phyloP scores from a whole-genome alignment of 1,140 invertebrate species.

The Drosophila melanogaster region DNA sequence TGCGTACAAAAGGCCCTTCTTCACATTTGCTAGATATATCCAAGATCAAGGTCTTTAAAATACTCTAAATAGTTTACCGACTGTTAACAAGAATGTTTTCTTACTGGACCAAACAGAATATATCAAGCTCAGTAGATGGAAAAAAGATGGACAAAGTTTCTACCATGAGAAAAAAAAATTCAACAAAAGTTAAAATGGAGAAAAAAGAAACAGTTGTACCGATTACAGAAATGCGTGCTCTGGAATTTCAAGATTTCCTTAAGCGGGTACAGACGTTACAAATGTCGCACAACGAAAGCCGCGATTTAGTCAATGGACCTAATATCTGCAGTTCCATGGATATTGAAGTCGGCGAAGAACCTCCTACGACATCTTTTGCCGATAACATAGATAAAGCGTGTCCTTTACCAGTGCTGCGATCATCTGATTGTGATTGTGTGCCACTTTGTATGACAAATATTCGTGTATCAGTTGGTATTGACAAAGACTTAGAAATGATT shows the following conservation, averaged over 20 bases:
- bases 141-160: not conserved
- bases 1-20: conserved; percentile 12
- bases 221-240: conserved; percentile 15
- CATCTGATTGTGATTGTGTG: conserved; percentile 6
- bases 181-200: not conserved
- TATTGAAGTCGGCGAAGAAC: conserved; percentile 70
- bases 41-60: conserved; percentile 61
- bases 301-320: not conserved
- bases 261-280: conserved; percentile 63
- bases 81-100: conserved; percentile 51
- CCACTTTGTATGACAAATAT: conserved; percentile 70
- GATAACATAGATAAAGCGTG: conserved; percentile 22
- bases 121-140: not conserved
- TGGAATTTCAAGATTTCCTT: conserved; percentile 71
- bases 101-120: conserved; percentile 62
- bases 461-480: conserved; percentile 86
- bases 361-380: conserved; percentile 45
- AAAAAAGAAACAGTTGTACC: conserved; percentile 3
- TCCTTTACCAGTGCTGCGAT: not conserved
- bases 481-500: conserved; percentile 87
- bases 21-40: conserved; percentile 16
- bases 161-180: not conserved
- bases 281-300: conserved; percentile 42
- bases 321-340: not conserved
- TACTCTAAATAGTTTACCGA: not conserved